Evolutionary conservation across 2,797 vertebrate species (phyloP).

Genomic region (Passerculus sandwichensis): DNA sequence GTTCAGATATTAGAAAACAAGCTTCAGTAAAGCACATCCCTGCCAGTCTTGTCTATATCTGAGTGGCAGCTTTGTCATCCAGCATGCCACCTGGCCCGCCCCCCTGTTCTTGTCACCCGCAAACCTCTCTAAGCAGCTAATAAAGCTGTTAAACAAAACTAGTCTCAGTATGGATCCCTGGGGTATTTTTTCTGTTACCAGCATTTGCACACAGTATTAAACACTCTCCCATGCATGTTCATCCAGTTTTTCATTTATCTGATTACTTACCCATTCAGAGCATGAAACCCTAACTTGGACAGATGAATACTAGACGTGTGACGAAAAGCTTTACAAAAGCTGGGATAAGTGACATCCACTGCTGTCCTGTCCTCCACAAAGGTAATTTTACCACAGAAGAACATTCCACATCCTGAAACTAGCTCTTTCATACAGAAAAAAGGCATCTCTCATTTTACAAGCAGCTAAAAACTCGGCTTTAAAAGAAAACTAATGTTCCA

Average conservation of each 20-base stretch:
- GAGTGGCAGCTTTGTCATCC: not conserved
- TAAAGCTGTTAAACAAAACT: not conserved
- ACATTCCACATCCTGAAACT: not conserved
- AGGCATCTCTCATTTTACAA: not conserved
- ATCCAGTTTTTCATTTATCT: not conserved
- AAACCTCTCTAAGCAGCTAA: not conserved
- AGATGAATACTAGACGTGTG: fast-evolving
- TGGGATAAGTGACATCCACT: not conserved
- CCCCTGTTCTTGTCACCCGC: not conserved
- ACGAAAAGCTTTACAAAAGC: not conserved
- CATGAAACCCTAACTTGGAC: not conserved
- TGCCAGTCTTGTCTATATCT: not conserved
- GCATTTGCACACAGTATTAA: not conserved
- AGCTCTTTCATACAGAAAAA: not conserved
- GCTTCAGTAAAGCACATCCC: not conserved
- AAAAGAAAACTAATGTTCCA: not conserved
- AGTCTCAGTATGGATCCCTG: not conserved
- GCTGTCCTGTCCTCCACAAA: not conserved
- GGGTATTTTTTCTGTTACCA: not conserved
- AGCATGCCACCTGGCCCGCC: not conserved
- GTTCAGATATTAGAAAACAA: not conserved
- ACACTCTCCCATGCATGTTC: fast-evolving
- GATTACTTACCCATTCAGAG: not conserved
- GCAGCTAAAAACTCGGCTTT: not conserved
- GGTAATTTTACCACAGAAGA: not conserved